phyloP scores from a whole-genome alignment of 1,140 invertebrate genomes.

The Pogonomyrmex californicus region DNA sequence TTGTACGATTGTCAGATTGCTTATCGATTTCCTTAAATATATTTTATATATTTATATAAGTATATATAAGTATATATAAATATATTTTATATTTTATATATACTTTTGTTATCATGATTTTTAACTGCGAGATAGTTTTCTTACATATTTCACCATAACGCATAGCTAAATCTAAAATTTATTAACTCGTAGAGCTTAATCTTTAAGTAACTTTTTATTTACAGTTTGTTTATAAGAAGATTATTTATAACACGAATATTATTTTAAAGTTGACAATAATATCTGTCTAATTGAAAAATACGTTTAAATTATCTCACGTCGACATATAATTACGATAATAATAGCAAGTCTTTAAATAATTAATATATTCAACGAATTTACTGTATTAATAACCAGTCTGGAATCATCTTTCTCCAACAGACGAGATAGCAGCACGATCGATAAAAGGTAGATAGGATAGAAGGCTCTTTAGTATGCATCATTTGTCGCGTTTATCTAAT shows the following conservation, averaged over 20 bases:
- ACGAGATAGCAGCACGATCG: slow-evolving; percentile 39
- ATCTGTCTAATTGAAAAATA: neutral
- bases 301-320: neutral
- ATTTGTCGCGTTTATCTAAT: slow-evolving; percentile 61
- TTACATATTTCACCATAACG: too few relatives aligned
- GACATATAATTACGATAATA: neutral
- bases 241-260: neutral
- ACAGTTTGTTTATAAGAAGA: neutral
- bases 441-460: slow-evolving; percentile 30
- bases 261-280: neutral
- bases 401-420: neutral
- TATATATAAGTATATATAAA: too few relatives aligned
- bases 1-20: neutral
- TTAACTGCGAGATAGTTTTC: neutral
- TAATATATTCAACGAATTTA: slow-evolving; percentile 25
- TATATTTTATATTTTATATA: neutral
- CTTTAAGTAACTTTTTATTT: neutral
- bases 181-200: neutral
- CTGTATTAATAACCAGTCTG: slow-evolving; percentile 7
- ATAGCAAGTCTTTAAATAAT: neutral
- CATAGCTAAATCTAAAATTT: neutral
- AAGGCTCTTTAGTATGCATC: slow-evolving; percentile 48
- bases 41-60: too few relatives aligned
- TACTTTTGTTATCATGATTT: neutral
- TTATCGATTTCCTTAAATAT: neutral